Conservation (phyloP, 2,797 vertebrate species). For the Alfaro cultratus region DNA sequence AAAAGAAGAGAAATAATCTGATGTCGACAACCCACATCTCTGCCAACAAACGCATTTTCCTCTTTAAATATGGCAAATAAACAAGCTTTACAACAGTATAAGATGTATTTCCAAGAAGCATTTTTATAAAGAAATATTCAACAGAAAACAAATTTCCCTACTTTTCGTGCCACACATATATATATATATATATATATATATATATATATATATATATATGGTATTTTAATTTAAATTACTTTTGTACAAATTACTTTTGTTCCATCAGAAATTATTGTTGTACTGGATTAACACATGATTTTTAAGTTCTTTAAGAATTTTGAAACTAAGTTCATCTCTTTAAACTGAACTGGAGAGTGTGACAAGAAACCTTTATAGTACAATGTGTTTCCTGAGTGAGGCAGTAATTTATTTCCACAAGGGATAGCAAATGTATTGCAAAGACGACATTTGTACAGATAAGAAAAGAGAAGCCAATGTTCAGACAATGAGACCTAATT, state of each 20-base stretch:
- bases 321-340: not conserved
- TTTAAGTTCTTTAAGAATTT: not conserved
- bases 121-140: not conserved
- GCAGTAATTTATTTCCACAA: not conserved
- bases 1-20: not conserved
- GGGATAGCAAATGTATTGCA: not conserved
- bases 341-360: not conserved
- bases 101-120: not conserved
- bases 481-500: not conserved
- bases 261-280: not conserved
- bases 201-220: no score
- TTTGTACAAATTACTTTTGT: not conserved
- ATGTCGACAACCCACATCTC: not conserved
- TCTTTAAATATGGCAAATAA: not conserved
- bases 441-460: not conserved
- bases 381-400: no score
- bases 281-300: not conserved
- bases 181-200: no score
- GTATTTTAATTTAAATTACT: not conserved
- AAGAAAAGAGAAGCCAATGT: not conserved
- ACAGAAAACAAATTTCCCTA: not conserved
- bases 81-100: not conserved
- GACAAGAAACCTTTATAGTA: not conserved
- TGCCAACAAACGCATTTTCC: not conserved
- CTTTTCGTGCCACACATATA: not conserved